Conservation (phyloP, 2,113 vertebrate species). For the Bufo gargarizans region DNA sequence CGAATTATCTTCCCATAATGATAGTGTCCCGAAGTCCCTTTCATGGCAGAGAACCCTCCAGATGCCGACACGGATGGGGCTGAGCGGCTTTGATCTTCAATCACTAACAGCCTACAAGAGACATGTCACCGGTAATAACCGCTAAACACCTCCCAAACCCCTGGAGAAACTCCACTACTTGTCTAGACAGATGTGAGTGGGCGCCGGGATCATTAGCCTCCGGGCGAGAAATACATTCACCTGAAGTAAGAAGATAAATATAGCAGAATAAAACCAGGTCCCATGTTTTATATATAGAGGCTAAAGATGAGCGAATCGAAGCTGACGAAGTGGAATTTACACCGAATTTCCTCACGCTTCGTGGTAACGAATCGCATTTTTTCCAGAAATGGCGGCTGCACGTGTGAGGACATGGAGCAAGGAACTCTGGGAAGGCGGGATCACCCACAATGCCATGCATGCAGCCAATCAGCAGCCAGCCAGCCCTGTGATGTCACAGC, state of each 20-base stretch:
- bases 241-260: not conserved
- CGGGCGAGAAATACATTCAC: not conserved
- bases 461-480: no score
- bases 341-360: no score
- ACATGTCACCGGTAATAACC: not conserved
- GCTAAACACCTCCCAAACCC: not conserved
- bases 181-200: slow-evolving; percentile 19
- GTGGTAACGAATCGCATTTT: no score
- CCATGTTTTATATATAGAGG: no score
- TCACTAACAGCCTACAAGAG: not conserved
- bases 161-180: not conserved
- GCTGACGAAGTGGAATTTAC: no score
- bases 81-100: slow-evolving; percentile 27
- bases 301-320: no score
- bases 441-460: no score
- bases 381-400: no score
- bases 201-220: not conserved
- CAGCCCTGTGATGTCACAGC: no score
- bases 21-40: not conserved
- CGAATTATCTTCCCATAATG: not conserved
- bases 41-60: not conserved
- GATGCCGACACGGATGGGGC: not conserved
- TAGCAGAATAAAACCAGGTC: not conserved
- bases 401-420: no score
- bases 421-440: no score